Conservation (phyloP, 1,140 invertebrate species). For the Cherax destructor region DNA sequence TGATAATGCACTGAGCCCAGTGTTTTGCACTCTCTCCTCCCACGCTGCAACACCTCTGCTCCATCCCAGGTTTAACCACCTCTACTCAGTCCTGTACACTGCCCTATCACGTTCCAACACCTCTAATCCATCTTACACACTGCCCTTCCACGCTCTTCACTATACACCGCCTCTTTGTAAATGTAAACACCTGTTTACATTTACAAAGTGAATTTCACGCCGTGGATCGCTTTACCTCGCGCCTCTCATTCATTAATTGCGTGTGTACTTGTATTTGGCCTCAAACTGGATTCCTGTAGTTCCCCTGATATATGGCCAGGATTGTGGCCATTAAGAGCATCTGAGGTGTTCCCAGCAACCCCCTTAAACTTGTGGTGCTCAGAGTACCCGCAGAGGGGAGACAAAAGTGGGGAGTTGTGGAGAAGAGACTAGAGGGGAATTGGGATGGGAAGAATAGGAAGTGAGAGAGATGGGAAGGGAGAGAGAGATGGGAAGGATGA, state of each 20-base stretch:
- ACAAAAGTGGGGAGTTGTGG: neutral
- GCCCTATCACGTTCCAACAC: no score
- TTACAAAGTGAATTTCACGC: no score
- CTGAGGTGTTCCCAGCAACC: conserved; percentile 14
- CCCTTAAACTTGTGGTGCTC: neutral
- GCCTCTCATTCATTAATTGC: conserved; percentile 2
- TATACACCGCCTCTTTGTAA: no score
- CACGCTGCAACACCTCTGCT: no score
- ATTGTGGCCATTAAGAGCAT: conserved; percentile 23
- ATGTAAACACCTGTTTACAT: no score
- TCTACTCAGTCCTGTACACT: no score
- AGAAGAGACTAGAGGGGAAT: neutral
- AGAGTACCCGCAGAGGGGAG: neutral
- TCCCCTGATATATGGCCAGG: conserved; percentile 27
- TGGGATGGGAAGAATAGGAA: neutral
- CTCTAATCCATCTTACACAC: no score
- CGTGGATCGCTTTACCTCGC: no score
- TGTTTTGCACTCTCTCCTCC: no score
- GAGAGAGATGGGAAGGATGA: neutral
- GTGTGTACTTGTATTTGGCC: conserved; percentile 28
- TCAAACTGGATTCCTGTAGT: conserved; percentile 29
- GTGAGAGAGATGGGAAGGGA: neutral
- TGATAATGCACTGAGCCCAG: neutral
- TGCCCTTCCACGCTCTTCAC: no score
- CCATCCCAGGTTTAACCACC: no score